phyloP scores from a whole-genome alignment of 2,113 vertebrate species.

The Zeus faber region DNA sequence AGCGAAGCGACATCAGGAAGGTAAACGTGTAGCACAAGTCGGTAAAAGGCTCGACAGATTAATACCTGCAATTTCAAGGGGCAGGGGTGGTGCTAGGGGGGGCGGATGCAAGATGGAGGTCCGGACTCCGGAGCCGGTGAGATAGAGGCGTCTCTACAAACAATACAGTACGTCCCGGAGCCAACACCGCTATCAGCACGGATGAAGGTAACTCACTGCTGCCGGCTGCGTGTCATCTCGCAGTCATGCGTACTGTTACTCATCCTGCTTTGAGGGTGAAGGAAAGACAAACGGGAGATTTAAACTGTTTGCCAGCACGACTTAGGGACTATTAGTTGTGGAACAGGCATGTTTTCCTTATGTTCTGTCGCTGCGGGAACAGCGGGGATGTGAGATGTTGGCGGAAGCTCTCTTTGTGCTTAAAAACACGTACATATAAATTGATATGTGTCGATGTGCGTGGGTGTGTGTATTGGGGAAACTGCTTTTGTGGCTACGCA shows the following conservation, averaged over 20 bases:
- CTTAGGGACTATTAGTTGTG: neutral
- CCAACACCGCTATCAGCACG: neutral
- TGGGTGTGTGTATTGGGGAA: no score
- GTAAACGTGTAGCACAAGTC: no score
- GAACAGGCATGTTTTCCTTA: slow-evolving; percentile 9
- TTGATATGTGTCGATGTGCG: no score
- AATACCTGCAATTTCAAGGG: no score
- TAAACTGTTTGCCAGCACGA: slow-evolving; percentile 5
- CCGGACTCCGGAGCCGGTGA: neutral
- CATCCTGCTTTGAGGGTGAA: neutral
- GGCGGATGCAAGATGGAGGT: no score
- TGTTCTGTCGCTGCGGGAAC: neutral
- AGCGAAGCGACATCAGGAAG: no score
- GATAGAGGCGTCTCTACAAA: neutral
- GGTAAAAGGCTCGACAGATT: no score
- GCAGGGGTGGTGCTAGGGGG: no score
- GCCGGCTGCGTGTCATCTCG: neutral
- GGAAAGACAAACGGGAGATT: slow-evolving; percentile 3
- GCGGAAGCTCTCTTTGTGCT: no score
- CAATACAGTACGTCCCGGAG: neutral
- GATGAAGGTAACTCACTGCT: neutral
- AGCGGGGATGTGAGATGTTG: no score
- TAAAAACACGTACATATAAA: no score
- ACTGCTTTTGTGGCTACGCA: no score
- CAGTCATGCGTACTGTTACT: slow-evolving; percentile 7